These are phyloP conservation scores for Aphidoletes aphidimyza DNA, from an alignment of 2,888 invertebrate genomes.

Conservation along the genomic window DNA sequence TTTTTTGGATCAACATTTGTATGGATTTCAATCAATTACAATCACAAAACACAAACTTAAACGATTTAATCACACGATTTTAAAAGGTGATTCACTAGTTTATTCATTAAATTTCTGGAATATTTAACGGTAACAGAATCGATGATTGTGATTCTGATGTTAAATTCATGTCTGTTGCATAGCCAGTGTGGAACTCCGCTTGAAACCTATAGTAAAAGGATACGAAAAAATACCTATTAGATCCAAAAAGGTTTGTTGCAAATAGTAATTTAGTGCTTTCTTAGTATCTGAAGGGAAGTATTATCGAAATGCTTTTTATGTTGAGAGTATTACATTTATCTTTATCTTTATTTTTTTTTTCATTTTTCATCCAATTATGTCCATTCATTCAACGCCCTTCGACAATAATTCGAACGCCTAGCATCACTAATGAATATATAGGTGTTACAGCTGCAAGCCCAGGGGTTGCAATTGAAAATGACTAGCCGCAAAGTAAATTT, in stretches of 20 bases:
- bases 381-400: too few relatives aligned
- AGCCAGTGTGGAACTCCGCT: neutral
- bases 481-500: neutral
- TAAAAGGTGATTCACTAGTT: neutral
- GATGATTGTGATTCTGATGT: neutral
- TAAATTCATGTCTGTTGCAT: constrained; percentile 18
- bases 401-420: neutral
- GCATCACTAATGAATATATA: constrained; percentile 11
- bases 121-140: neutral
- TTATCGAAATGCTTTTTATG: too few relatives aligned
- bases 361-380: too few relatives aligned
- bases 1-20: constrained; percentile 24
- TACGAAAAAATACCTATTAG: neutral
- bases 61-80: neutral
- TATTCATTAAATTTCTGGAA: neutral
- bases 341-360: too few relatives aligned
- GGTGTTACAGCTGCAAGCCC: neutral
- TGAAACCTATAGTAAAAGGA: neutral
- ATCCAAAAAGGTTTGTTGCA: too few relatives aligned
- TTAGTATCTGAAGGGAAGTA: too few relatives aligned
- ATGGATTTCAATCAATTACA: neutral
- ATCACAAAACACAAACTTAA: neutral
- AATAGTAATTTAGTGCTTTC: too few relatives aligned
- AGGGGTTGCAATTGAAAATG: neutral
- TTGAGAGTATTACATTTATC: too few relatives aligned